These are phyloP conservation scores for Drosophila kanekoi DNA, from an alignment of 2,888 invertebrate species.

Conservation along the genomic window DNA sequence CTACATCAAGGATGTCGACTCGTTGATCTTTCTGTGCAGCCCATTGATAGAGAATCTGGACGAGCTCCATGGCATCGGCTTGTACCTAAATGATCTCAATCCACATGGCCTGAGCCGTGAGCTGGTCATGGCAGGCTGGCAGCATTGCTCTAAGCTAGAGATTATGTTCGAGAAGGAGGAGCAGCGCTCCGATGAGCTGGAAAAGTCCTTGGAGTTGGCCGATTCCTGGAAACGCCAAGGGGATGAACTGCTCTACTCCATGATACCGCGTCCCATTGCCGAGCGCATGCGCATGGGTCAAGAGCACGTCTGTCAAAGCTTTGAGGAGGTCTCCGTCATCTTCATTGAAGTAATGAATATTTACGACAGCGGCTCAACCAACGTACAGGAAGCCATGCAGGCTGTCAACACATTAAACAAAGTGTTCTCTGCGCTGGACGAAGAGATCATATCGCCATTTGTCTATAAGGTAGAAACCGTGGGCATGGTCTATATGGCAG, in stretches of 20 bases:
- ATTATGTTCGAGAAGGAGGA: conserved; percentile 94
- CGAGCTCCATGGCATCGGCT: conserved; percentile 91
- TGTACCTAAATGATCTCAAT: conserved; percentile 93
- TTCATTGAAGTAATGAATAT: conserved; percentile 84
- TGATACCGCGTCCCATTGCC: conserved; percentile 95
- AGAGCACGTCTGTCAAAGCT: conserved; percentile 92
- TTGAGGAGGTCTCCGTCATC: conserved; percentile 85
- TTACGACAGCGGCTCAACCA: conserved; percentile 80
- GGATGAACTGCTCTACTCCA: conserved; percentile 94
- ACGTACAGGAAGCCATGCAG: conserved; percentile 88
- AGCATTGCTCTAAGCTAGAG: conserved; percentile 92
- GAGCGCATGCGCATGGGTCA: conserved; percentile 91
- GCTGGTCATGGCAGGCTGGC: conserved; percentile 93
- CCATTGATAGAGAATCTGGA: conserved; percentile 95
- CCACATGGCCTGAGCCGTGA: conserved; percentile 94
- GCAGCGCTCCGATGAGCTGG: conserved; percentile 91
- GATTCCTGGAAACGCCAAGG: conserved; percentile 95
- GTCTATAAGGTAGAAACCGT: conserved; percentile 98
- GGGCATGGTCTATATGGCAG: conserved; percentile 95
- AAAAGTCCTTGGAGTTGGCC: conserved; percentile 90
- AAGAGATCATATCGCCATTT: conserved; percentile 92
- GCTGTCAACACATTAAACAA: conserved; percentile 94
- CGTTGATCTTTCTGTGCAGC: conserved; percentile 94
- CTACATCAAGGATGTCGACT: conserved; percentile 91
- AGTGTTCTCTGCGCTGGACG: conserved; percentile 93